Base-by-base conservation (phyloP, 2,113 vertebrate species). In the Festucalex cinctus region DNA sequence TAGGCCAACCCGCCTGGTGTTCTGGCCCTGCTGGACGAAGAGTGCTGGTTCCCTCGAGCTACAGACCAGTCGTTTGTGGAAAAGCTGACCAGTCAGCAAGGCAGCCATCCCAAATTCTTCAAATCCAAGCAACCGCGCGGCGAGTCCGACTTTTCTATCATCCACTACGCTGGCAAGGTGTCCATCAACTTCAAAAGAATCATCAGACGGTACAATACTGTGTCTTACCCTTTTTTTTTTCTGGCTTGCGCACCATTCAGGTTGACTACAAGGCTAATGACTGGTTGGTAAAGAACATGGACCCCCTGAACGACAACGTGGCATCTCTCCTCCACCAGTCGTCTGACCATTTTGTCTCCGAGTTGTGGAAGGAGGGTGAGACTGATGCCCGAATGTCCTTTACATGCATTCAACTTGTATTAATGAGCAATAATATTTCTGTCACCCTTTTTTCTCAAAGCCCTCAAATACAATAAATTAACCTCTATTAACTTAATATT, bases 281-380 rank as follows among this genome's bases (percentile, higher is more conserved):
- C 48, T 96, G 95, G 95, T 78, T 96, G 69, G 92, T 96, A 85
- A 96, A 96, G 84, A 96, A 96, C 85, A 96, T 96, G 95, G 95
- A 96, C 75, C 95, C 95, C 0, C 72, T 96, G 65, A 96, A 96
- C 6, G 95, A 96, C 86, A 96, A 87, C 0, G 94, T 96, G 5
- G 94, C 95, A 0, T 92, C 94, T 57, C 89, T 96, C 37, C 91
- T 96, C 13, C 95, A 96, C 77, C 94, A 95, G 85, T 95, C 94
- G 3, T 92, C 95, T 0, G 94, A 96, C 80, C 90, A 90, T 71
- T 93, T 95, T 64, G 94, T 95, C 0, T 93, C 93, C 1, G 95
- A 96, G 82, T 93, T 96, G 65, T 96, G 95, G 95, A 95, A 94
- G 81, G 95, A 96, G n/a, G 95, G 95, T 96, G 78, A 92, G 93